A percentile compares a stretch with the other conserved stretches of the same genome.
Conservation (phyloP, 2,888 invertebrate genomes). For the Coenonympha arcania region DNA sequence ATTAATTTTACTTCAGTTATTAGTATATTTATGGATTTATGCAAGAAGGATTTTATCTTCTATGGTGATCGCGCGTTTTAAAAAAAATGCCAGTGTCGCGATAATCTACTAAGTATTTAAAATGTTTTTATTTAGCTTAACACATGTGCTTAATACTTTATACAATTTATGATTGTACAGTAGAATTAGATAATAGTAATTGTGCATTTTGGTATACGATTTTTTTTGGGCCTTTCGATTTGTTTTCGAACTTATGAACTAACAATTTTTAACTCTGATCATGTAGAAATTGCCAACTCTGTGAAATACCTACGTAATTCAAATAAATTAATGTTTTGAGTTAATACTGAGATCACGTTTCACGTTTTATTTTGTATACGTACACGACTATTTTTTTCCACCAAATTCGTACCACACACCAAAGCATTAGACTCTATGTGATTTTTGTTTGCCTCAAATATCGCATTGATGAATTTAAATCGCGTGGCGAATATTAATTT, state of each 20-base stretch:
- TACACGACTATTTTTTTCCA: neutral
- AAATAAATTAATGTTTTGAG: too few relatives aligned
- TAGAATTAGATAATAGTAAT: slow-evolving; percentile 51
- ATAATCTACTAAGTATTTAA: neutral
- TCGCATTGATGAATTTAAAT: too few relatives aligned
- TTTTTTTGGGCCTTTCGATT: slow-evolving; percentile 66
- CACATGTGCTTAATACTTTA: slow-evolving; percentile 44
- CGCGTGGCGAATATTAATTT: too few relatives aligned
- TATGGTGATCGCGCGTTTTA: neutral
- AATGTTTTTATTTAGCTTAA: neutral
- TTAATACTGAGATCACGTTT: too few relatives aligned
- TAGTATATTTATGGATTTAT: neutral
- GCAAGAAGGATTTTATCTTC: slow-evolving; percentile 16
- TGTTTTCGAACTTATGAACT: slow-evolving; percentile 50
- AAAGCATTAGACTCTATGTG: too few relatives aligned
- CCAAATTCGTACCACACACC: too few relatives aligned
- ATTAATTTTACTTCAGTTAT: neutral
- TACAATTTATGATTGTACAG: slow-evolving; percentile 42
- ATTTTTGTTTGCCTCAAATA: too few relatives aligned
- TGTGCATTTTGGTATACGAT: slow-evolving; percentile 67
- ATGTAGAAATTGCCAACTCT: neutral
- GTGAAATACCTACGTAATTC: too few relatives aligned
- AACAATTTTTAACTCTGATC: slow-evolving; percentile 28
- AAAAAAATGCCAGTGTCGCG: neutral
- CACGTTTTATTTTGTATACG: too few relatives aligned